Evolutionary conservation across 2,888 invertebrate genomes (phyloP), one percentile per base, ranked within the genome.

Genomic region (Pharmacophagus antenor): DNA sequence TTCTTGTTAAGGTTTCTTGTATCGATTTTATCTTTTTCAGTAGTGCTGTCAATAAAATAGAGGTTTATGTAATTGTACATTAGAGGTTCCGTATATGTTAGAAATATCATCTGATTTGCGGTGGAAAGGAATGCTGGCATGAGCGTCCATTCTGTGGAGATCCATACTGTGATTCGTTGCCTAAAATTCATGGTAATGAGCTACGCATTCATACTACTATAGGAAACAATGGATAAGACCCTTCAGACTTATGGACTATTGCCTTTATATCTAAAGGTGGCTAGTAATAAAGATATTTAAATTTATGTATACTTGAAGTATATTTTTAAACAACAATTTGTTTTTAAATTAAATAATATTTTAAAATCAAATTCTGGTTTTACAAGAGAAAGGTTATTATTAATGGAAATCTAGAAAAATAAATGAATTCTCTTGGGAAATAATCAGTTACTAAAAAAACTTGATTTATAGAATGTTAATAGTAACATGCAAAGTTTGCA

Each of bases 131-230:
- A 58, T 22, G 46, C 12, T 18, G 22, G 20, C 23, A 47, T 47
- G 48, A 47, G 58, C 41, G n/a, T 42, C 25, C 25, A 53, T 53
- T 58, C 48, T 46, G 52, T 51, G 46, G 37, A 51, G 46, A 58
- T 58, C 53, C 21, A 20, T 47, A 53, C 53, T 53, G 58, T 48
- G 37, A 53, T 41, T 48, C 48, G 23, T 56, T 48, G 20, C 53
- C 58, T 58, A 41, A 58, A 58, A 41, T 37, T 18, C 37, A 58
- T 58, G 58, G 53, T 58, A 58, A 53, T 58, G 31, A 23, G 58
- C 58, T 41, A 7, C 50, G 46, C 27, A 42, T 53, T 21, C 58
- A 20, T 47, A 27, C 22, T 31, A 25, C 23, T 56, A 48, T 25
- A 41, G 20, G 42, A 47, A 56, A 56, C 56, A 56, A 56, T 56